Evolutionary conservation across 2,888 invertebrate species (phyloP), one percentile per base, ranked within the genome.

Genomic region (Dioctria rufipes): DNA sequence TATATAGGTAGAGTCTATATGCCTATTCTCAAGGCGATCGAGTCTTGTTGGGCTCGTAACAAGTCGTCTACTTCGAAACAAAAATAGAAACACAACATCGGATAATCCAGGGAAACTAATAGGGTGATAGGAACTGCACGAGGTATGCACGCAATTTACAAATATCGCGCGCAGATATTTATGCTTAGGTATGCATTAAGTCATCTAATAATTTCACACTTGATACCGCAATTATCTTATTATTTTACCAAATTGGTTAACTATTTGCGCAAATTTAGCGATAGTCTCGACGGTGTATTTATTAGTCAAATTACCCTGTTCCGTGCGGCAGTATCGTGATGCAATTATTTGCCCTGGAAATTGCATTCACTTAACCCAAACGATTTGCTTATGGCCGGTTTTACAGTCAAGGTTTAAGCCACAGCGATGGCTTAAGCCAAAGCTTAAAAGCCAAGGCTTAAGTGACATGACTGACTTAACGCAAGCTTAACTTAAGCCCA

Each of bases 201-300:
- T 77, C 77, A 63, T 49, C 61, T 77, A 61, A 77, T 77, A 77
- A 77, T 77, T 77, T 77, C 11, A 77, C 77, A 77, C 77, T 77
- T 49, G 63, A 77, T 25, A 63, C 46, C 46, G 61, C 77, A 63
- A 77, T 77, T 77, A 77, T 77, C 39, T 77, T 63, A 77, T 77
- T 77, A 77, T 77, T 77, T 63, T 39, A 39, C 63, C 49, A 77
- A 77, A 63, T 77, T 49, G 49, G 77, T 63, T 13, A 63, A 77
- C 77, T 46, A 63, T 63, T 77, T 66, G 60, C 60, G 9, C 73
- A 46, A 63, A 61, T 46, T 75, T 77, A 6, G 5, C 11, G 43
- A 11, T 5, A n/a, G 63, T 54, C 49, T 54, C 9, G 77, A 42
- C n/a, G n/a, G 25, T 25, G 40, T 46, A 46, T 61, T 49, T 63